Conservation (phyloP, 2,888 invertebrate species). For the Ennomos quercinarius region DNA sequence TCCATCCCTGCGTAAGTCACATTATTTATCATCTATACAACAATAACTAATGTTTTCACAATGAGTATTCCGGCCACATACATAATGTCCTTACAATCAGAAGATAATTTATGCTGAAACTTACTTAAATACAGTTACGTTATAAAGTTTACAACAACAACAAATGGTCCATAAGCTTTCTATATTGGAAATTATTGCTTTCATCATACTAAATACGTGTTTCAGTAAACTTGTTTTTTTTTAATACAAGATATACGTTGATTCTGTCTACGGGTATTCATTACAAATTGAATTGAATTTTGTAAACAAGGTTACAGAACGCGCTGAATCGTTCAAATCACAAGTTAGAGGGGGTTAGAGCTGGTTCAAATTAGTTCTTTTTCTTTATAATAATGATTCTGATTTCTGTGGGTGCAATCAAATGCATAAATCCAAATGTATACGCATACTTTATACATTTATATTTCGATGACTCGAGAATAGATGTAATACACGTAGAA, state of each 20-base stretch:
- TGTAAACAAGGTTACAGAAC: constrained; percentile 37
- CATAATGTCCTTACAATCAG: constrained; percentile 56
- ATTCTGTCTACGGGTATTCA: constrained; percentile 49
- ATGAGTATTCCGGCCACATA: constrained; percentile 80
- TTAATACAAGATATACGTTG: constrained; percentile 44
- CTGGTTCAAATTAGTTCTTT: no score
- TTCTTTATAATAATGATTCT: no score
- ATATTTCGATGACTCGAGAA: no score
- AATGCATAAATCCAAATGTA: no score
- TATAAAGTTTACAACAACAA: constrained; percentile 67
- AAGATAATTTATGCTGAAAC: constrained; percentile 84
- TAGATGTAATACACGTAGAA: no score
- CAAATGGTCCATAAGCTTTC: constrained; percentile 79
- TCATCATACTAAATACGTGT: constrained; percentile 54
- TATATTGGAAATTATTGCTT: constrained; percentile 72
- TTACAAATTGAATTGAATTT: constrained; percentile 49
- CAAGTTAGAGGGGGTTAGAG: constrained; percentile 3
- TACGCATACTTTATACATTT: no score
- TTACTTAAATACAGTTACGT: constrained; percentile 63
- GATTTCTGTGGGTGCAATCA: no score
- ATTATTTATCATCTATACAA: constrained; percentile 85
- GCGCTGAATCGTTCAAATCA: constrained; percentile 26
- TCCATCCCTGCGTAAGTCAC: constrained; percentile 86
- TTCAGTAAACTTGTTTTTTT: constrained; percentile 41
- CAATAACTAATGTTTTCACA: constrained; percentile 81